Conservation (phyloP, 2,888 invertebrate genomes). For the Cryptus viduatorius region DNA sequence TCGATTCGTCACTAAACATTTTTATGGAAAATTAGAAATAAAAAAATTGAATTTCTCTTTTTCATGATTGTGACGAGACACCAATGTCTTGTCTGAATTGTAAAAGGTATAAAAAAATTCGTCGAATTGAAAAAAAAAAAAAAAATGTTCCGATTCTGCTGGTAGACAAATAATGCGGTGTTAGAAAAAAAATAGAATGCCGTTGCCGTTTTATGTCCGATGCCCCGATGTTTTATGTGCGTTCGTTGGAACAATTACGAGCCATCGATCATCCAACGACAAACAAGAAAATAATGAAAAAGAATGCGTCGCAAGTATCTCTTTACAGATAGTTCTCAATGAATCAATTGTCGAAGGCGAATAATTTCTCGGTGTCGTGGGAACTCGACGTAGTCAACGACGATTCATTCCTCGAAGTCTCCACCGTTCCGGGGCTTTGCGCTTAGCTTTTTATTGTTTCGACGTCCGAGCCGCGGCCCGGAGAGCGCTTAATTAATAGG, state of each 20-base stretch:
- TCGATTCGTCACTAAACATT: background rate
- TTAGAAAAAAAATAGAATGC: background rate
- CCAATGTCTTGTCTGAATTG: too few species aligned
- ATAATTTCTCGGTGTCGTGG: constrained; percentile 36
- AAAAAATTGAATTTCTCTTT: background rate
- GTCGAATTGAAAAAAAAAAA: too few species aligned
- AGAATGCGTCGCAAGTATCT: background rate
- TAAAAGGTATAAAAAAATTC: too few species aligned
- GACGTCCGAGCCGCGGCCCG: background rate
- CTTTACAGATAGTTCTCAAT: constrained; percentile 25
- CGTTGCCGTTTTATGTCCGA: background rate
- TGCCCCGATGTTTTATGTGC: too few species aligned
- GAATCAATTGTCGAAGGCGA: constrained; percentile 17
- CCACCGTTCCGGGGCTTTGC: background rate
- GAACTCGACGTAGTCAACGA: constrained; percentile 31
- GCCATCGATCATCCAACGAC: background rate
- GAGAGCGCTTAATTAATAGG: constrained; percentile 42
- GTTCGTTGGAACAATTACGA: background rate
- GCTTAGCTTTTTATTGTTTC: constrained; percentile 30
- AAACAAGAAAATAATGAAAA: background rate
- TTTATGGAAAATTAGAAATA: background rate
- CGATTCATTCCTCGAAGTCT: constrained; percentile 2
- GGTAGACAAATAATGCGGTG: background rate
- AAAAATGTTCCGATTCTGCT: too few species aligned
- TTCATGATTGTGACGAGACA: too few species aligned